Evolutionary conservation across 2,113 vertebrate species (phyloP).

Genomic region (Gymnogyps californianus): DNA sequence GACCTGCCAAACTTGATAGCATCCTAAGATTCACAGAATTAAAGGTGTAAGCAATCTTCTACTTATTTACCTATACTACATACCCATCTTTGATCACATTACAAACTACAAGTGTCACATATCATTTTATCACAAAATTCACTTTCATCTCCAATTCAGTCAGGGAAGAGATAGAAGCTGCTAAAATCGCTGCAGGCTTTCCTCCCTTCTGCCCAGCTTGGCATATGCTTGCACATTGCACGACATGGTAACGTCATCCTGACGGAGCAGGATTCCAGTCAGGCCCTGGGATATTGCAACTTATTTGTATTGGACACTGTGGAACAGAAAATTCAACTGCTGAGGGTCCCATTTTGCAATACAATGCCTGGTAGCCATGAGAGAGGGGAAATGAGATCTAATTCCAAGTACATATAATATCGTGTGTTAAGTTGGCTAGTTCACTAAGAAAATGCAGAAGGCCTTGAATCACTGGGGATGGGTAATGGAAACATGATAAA

Average conservation of each 20-base stretch:
- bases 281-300: neutral
- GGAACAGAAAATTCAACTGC: neutral
- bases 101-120: neutral
- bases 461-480: neutral
- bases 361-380: neutral
- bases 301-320: neutral
- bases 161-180: neutral
- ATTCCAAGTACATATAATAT: neutral
- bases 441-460: neutral
- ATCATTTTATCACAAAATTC: neutral
- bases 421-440: neutral
- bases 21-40: neutral
- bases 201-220: neutral
- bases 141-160: neutral
- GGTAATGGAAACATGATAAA: neutral
- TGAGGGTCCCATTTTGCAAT: neutral
- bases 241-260: fast-evolving
- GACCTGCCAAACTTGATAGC: neutral
- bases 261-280: neutral
- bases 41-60: neutral
- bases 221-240: neutral
- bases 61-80: neutral
- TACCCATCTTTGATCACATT: neutral
- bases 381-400: neutral
- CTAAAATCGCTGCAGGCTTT: neutral